Base-by-base conservation (phyloP, 2,797 vertebrate species). In the Chelidonichthys spinosus region DNA sequence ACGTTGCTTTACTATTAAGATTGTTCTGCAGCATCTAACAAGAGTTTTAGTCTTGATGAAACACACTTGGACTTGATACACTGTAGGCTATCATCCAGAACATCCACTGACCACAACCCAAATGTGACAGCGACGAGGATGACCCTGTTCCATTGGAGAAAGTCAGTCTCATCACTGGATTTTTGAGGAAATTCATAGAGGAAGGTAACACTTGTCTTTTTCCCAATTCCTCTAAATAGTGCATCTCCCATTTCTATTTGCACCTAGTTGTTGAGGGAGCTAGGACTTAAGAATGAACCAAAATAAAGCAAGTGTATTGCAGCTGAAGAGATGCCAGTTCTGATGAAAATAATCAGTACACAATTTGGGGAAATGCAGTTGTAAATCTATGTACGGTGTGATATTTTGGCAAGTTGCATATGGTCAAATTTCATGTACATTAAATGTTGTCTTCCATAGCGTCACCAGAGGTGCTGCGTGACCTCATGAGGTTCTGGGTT, bases 171-270 rank as follows among this genome's bases (percentile, higher is more conserved):
- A 0, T 49, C 62, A 49, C 46, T 49, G 17, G 46, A 18, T 50
- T 6, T 64, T 10, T 64, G 7, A 50, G 35, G 11, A 64, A 52
- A 14, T 46, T 39, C 62, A 50, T 39, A 39, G 62, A 64, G 47
- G 62, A 63, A 25, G 11, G 35, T 52, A 64, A 40, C 11, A 4
- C 7, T 64, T 14, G 0, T 55, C n/a, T n/a, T n/a, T n/a, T 58
- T 35, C 13, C 36, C n/a, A n/a, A n/a, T n/a, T n/a, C n/a, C n/a
- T n/a, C n/a, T n/a, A n/a, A n/a, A n/a, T n/a, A n/a, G 50, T 7
- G n/a, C n/a, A n/a, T n/a, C n/a, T n/a, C n/a, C n/a, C n/a, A n/a
- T 25, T 47, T 64, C 17, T 18, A 1, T 63, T 63, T 63, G 11
- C 37, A 65, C 63, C 7, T 64, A 52, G 13, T 14, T 64, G 36